Base-by-base conservation (phyloP, 2,797 vertebrate genomes). In the Cossypha caffra region DNA sequence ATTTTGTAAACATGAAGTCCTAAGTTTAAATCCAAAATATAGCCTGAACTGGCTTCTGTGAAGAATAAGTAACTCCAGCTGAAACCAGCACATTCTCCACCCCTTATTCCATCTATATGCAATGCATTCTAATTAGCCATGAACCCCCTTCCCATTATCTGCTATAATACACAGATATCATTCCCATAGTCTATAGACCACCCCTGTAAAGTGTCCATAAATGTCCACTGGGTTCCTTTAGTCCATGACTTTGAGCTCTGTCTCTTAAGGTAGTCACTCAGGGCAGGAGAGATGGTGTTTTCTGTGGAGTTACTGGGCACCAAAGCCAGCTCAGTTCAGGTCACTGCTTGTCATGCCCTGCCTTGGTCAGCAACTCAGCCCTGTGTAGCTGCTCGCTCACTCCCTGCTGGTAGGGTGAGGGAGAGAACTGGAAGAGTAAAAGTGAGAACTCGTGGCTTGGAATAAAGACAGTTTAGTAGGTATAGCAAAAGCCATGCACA, bases 371-470 rank as follows among this genome's bases (percentile, higher is more conserved):
- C 23, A 37, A 0, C 26, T 55, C 54, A 14, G 40, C 35, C 21
- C 26, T 2, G 4, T 12, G 5, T 37, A 26, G 33, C 35, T 6
- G 6, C 69, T 74, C 0, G 0, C 37, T 61, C 47, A 9, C 47
- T 54, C 31, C 16, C 23, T 35, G 18, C 16, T 24, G 31, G 16
- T 17, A 26, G 40, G 21, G 3, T n/a, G 58, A 21, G 37, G 18
- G 35, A 50, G n/a, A 24, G 43, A 50, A n/a, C 15, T 37, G 24
- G 26, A 62, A 68, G 47, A 45, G 9, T 24, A 12, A 14, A 47
- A 48, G 31, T 47, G 40, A 55, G 37, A 61, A 62, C 9, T 37
- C 0, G 0, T 62, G 55, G 15, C 23, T 55, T 54, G 13, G 13
- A 26, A 8, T 62, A 37, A 81, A 28, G 23, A 31, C 42, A 55